phyloP scores from a whole-genome alignment of 2,888 invertebrate genomes.

The Odiellus spinosus region DNA sequence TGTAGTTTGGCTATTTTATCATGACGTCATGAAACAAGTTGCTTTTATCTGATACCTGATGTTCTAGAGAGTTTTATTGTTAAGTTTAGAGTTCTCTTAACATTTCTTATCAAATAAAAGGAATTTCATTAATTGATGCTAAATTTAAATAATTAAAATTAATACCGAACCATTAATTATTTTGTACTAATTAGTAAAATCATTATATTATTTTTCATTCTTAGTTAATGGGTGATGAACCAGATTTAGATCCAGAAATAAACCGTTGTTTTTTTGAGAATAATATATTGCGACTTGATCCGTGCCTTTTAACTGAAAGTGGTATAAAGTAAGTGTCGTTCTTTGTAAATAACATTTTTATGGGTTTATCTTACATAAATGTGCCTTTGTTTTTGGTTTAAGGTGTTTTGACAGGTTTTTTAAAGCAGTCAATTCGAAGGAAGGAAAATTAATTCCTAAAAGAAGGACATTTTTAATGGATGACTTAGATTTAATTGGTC shows the following conservation, averaged over 20 bases:
- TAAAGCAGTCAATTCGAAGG: slow-evolving; percentile 86
- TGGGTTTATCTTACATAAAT: too few relatives aligned
- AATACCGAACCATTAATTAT: too few relatives aligned
- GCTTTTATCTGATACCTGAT: too few relatives aligned
- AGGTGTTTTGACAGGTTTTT: slow-evolving; percentile 64
- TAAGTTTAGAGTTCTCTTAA: too few relatives aligned
- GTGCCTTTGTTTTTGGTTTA: slow-evolving; percentile 13
- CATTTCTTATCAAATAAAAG: too few relatives aligned
- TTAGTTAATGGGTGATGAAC: slow-evolving; percentile 81
- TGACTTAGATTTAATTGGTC: slow-evolving; percentile 84
- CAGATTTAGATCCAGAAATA: slow-evolving; percentile 88
- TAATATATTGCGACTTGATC: slow-evolving; percentile 80
- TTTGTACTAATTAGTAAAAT: too few relatives aligned
- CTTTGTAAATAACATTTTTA: not conserved
- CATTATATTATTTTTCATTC: too few relatives aligned
- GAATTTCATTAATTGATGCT: too few relatives aligned
- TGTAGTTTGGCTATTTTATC: too few relatives aligned
- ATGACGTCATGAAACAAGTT: too few relatives aligned
- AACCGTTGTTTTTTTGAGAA: slow-evolving; percentile 90
- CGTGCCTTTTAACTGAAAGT: slow-evolving; percentile 75
- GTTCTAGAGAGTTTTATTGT: too few relatives aligned
- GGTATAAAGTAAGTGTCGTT: slow-evolving; percentile 61
- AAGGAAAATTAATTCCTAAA: slow-evolving; percentile 75
- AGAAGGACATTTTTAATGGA: slow-evolving; percentile 57
- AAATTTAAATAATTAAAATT: too few relatives aligned